Conservation (phyloP, 2,888 invertebrate genomes). For the Apantesis nais region DNA sequence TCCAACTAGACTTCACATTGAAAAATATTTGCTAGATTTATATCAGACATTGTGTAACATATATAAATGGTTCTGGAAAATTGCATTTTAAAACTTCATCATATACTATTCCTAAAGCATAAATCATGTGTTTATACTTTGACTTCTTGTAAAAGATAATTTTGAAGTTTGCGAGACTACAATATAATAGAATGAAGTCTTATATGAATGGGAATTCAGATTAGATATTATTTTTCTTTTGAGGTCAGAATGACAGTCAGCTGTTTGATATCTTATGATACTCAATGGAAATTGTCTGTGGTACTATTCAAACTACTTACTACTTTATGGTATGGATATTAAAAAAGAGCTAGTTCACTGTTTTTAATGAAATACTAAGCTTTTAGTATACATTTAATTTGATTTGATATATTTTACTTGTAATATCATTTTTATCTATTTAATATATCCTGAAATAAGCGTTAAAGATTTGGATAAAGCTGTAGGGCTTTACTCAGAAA, state of each 20-base stretch:
- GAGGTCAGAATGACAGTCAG: slow-evolving; percentile 8
- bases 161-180: not conserved
- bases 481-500: too few relatives aligned
- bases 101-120: not conserved
- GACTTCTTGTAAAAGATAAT: not conserved
- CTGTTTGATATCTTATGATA: slow-evolving; percentile 8
- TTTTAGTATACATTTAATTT: too few relatives aligned
- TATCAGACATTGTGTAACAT: not conserved
- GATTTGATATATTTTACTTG: too few relatives aligned
- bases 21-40: not conserved
- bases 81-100: fast-evolving
- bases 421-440: too few relatives aligned
- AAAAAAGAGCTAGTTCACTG: too few relatives aligned
- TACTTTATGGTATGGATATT: not conserved
- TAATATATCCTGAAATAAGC: too few relatives aligned
- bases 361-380: too few relatives aligned
- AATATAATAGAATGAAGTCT: not conserved
- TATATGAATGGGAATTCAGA: not conserved
- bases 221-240: not conserved
- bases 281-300: slow-evolving; percentile 11
- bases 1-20: not conserved
- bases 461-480: too few relatives aligned
- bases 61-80: not conserved
- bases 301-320: not conserved
- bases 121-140: not conserved